These are phyloP conservation scores for Indicator indicator DNA, from an alignment of 2,113 vertebrate species.

Conservation along the genomic window DNA sequence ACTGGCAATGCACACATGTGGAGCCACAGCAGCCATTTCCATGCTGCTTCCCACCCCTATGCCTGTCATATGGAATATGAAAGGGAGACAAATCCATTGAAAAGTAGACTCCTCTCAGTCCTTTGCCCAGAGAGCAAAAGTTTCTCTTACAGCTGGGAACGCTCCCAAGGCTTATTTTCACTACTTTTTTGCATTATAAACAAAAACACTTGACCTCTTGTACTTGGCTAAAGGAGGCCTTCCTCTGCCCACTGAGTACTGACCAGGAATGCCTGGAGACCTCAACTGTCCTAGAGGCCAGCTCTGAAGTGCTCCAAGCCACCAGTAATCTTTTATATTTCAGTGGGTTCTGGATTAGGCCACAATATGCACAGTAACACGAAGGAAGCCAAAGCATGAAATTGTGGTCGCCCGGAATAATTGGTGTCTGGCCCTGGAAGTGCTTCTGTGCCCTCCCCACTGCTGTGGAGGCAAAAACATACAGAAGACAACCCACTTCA, in stretches of 20 bases:
- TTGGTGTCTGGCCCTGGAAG: fast-evolving
- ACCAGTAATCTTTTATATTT: neutral
- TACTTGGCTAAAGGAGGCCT: neutral
- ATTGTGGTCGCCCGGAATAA: neutral
- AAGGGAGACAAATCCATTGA: neutral
- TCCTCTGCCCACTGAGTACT: neutral
- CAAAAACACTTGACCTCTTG: neutral
- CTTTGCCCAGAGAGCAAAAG: neutral
- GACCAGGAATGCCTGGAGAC: neutral
- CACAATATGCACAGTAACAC: neutral
- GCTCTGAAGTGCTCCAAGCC: neutral
- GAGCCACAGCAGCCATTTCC: neutral
- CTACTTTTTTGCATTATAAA: neutral
- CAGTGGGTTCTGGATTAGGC: neutral
- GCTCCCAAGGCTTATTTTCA: neutral
- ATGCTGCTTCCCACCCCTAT: neutral
- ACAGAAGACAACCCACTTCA: neutral
- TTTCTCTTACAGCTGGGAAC: neutral
- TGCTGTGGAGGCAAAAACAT: neutral
- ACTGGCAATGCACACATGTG: fast-evolving
- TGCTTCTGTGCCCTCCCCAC: neutral
- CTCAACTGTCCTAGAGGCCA: neutral
- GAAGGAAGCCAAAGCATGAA: neutral
- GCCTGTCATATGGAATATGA: neutral
- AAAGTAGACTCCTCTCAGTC: neutral